phyloP scores from a whole-genome alignment of 1,140 invertebrate species.

The Anthonomus grandis region DNA sequence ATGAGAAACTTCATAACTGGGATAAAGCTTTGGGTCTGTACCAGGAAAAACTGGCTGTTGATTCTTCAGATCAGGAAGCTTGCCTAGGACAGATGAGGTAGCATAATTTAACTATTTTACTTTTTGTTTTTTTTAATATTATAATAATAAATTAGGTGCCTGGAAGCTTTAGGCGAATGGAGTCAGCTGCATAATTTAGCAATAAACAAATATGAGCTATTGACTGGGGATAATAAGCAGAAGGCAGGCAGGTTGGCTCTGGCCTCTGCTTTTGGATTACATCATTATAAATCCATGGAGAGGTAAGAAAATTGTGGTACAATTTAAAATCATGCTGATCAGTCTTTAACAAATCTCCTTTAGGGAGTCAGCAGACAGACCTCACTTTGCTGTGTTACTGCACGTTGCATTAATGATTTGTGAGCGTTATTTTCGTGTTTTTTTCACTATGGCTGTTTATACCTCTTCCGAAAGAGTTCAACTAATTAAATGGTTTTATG shows the following conservation, averaged over 20 bases:
- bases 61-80: conserved; percentile 69
- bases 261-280: conserved; percentile 91
- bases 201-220: conserved; percentile 70
- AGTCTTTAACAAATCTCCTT: no score
- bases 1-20: conserved; percentile 99
- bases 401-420: no score
- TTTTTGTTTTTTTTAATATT: conserved; percentile 2
- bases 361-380: no score
- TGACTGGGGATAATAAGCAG: conserved; percentile 67
- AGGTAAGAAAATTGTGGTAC: no score
- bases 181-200: conserved; percentile 77
- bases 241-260: conserved; percentile 90
- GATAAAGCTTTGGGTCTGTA: conserved; percentile 92
- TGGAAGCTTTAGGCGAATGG: conserved; percentile 98
- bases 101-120: conserved; percentile 13
- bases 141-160: conserved; percentile 39
- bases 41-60: conserved; percentile 59
- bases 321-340: no score
- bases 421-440: no score
- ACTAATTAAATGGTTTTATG: no score
- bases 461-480: no score
- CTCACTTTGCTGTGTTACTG: no score
- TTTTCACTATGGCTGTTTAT: no score
- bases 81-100: conserved; percentile 94
- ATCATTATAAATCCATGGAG: conserved; percentile 90